Percentiles rank a stretch among this genome's conserved stretches.
These are phyloP conservation scores for Mactromeris polynyma DNA, from an alignment of 2,888 invertebrate genomes.

Conservation along the genomic window DNA sequence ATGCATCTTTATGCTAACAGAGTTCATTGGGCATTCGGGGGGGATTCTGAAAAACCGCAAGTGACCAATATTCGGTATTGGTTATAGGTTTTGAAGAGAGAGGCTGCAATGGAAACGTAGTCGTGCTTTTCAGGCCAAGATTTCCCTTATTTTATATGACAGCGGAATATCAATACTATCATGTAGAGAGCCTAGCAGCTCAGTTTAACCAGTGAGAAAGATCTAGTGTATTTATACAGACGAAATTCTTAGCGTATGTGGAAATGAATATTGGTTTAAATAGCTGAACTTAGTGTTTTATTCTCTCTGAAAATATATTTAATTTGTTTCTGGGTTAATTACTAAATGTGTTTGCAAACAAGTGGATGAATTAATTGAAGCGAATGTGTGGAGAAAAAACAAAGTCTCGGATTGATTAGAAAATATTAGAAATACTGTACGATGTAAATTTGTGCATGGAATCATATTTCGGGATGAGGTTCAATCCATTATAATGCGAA, in stretches of 20 bases:
- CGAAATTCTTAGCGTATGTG: neutral
- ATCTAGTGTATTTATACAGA: neutral
- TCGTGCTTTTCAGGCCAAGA: neutral
- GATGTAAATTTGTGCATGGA: too few species aligned
- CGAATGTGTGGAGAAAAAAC: neutral
- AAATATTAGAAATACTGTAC: neutral
- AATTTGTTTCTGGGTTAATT: neutral
- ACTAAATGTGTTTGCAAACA: neutral
- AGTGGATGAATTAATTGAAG: neutral
- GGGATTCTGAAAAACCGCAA: neutral
- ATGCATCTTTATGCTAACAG: neutral
- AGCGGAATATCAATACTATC: neutral
- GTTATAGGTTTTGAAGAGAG: neutral
- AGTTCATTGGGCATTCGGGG: neutral
- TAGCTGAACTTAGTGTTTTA: neutral
- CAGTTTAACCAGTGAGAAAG: neutral
- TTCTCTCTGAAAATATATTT: neutral
- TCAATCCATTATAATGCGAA: too few species aligned
- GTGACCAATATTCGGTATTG: slow-evolving; percentile 9
- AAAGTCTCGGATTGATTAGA: neutral
- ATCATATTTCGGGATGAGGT: too few species aligned
- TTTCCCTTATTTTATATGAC: neutral
- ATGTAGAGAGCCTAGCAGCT: neutral
- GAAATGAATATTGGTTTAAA: neutral
- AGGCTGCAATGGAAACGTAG: neutral